A percentile compares a stretch with the other conserved stretches of the same genome.
Evolutionary conservation across 2,113 vertebrate genomes (phyloP).

Genomic region (Rhea americana): DNA sequence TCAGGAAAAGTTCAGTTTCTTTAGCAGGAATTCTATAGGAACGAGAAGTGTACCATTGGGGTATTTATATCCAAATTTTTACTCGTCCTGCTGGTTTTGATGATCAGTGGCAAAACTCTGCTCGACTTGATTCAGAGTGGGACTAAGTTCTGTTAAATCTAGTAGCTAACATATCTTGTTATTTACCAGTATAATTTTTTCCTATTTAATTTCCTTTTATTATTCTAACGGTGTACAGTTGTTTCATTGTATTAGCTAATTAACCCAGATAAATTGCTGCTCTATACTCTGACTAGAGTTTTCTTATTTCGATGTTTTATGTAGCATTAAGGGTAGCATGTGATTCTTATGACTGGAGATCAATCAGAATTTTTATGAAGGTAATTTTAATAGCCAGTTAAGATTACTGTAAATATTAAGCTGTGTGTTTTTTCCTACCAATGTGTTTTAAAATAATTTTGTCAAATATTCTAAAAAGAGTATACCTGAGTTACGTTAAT

Average conservation of each 20-base stretch:
- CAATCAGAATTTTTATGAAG: constrained; percentile 10
- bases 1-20: neutral
- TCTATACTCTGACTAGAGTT: constrained; percentile 1
- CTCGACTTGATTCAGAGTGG: neutral
- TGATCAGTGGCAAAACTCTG: neutral
- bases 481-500: constrained; percentile 33
- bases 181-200: neutral
- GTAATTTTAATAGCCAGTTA: neutral
- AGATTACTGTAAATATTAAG: neutral
- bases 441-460: constrained; percentile 44
- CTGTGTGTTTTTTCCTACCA: neutral
- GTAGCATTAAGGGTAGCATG: neutral
- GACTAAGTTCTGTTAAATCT: neutral
- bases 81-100: neutral
- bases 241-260: constrained; percentile 9
- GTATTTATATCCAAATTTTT: neutral
- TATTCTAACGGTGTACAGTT: constrained; percentile 37
- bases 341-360: neutral
- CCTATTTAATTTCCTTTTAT: constrained; percentile 21
- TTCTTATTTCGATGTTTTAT: constrained; percentile 29
- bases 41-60: neutral
- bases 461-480: constrained; percentile 8
- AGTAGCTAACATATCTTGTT: neutral
- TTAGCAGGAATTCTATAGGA: neutral
- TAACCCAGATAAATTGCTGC: constrained; percentile 51